Percentiles rank a stretch among this genome's conserved stretches.
Conservation (phyloP, 1,140 invertebrate species). For the Vanessa atalanta region DNA sequence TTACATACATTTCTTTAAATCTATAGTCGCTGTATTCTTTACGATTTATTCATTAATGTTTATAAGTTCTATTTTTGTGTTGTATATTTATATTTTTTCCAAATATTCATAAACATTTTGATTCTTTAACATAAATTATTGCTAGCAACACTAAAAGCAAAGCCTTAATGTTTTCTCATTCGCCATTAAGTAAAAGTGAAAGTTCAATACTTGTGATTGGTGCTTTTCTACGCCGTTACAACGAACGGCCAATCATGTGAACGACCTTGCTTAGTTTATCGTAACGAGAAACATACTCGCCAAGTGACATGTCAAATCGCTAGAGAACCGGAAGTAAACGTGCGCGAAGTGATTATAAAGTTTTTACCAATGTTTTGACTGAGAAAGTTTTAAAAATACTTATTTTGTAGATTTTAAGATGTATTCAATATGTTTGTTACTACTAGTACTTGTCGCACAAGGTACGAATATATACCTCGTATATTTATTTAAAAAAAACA, state of each 20-base stretch:
- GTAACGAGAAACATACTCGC: conserved; percentile 21
- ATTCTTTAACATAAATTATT: neutral
- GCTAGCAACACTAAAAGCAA: conserved; percentile 27
- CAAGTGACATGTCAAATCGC: conserved; percentile 45
- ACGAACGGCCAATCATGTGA: conserved; percentile 35
- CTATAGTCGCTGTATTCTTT: no score
- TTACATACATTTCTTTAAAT: no score
- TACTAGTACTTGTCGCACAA: conserved; percentile 47
- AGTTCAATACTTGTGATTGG: conserved; percentile 37
- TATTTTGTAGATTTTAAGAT: conserved; percentile 39
- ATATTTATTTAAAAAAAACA: conserved; percentile 12
- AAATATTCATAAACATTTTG: no score
- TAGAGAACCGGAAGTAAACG: conserved; percentile 45
- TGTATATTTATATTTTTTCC: no score
- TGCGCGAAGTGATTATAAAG: conserved; percentile 39
- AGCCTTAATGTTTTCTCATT: conserved; percentile 17
- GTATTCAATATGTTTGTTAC: conserved; percentile 42
- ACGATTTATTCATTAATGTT: no score
- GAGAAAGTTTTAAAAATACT: conserved; percentile 27
- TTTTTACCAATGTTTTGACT: conserved; percentile 41
- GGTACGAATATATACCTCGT: conserved; percentile 41
- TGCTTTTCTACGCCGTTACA: neutral
- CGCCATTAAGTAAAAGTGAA: conserved; percentile 41
- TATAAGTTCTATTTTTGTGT: no score
- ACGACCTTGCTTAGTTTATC: conserved; percentile 23